These are phyloP conservation scores for Menidia menidia DNA, from an alignment of 2,797 vertebrate genomes.

Conservation along the genomic window DNA sequence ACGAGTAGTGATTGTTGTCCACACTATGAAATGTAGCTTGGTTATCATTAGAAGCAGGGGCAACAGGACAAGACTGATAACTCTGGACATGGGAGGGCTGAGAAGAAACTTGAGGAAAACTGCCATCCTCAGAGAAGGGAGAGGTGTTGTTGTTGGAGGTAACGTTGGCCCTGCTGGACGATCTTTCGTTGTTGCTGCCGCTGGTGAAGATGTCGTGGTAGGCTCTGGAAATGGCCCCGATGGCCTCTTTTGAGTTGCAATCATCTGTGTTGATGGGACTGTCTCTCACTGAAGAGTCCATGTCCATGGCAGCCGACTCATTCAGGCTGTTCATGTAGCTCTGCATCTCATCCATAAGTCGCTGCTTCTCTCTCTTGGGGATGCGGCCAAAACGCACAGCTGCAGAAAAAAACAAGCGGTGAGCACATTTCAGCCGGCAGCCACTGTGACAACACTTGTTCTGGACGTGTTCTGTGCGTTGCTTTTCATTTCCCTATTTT, in stretches of 20 bases:
- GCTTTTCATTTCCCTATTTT: neutral
- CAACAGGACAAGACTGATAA: conserved; percentile 70
- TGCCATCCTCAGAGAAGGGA: conserved; percentile 73
- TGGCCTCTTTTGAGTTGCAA: conserved; percentile 80
- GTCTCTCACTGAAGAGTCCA: conserved; percentile 65
- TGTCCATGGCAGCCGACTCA: conserved; percentile 78
- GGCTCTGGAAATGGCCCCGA: conserved; percentile 82
- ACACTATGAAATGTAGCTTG: conserved; percentile 64
- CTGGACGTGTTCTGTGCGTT: neutral
- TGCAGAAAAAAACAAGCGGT: conserved; percentile 46
- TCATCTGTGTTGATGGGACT: conserved; percentile 63
- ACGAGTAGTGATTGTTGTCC: conserved; percentile 74
- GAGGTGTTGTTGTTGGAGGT: conserved; percentile 48
- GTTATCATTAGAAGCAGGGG: conserved; percentile 63
- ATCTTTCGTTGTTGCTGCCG: conserved; percentile 65
- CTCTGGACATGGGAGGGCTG: conserved; percentile 43
- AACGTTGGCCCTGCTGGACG: conserved; percentile 67
- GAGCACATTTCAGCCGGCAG: conserved; percentile 20
- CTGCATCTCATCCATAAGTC: conserved; percentile 88
- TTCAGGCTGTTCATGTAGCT: conserved; percentile 87
- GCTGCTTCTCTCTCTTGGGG: conserved; percentile 87
- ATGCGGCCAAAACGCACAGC: conserved; percentile 88
- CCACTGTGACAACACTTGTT: neutral
- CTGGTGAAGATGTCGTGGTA: conserved; percentile 83
- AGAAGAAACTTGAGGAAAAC: conserved; percentile 59